phyloP scores from a whole-genome alignment of 1,140 invertebrate genomes.

The Drosophila truncata region DNA sequence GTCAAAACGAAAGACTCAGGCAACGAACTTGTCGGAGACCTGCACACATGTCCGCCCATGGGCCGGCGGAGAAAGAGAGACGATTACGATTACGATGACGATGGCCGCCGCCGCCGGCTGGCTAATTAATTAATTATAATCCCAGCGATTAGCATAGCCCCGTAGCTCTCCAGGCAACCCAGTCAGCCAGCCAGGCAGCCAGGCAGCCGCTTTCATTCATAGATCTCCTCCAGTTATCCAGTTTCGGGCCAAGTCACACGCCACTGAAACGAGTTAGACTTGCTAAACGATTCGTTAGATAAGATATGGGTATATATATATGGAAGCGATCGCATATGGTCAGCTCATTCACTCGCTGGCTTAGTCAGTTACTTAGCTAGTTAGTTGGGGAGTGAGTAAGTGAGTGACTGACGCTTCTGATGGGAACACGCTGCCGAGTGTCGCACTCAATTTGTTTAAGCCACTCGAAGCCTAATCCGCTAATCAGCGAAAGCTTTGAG shows the following conservation, averaged over 20 bases:
- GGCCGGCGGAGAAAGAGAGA: neutral
- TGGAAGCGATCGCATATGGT: conserved; percentile 34
- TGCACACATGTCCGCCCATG: conserved; percentile 25
- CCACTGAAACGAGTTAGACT: conserved; percentile 72
- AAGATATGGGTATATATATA: conserved; percentile 55
- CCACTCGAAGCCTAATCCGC: conserved; percentile 17
- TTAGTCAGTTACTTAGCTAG: conserved; percentile 18
- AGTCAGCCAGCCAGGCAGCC: conserved; percentile 1
- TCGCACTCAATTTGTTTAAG: conserved; percentile 79
- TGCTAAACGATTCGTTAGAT: conserved; percentile 82
- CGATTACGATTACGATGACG: conserved; percentile 1
- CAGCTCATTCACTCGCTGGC: conserved; percentile 33
- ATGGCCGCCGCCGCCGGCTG: conserved; percentile 32
- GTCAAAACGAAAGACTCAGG: conserved; percentile 76
- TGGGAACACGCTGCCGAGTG: conserved; percentile 70
- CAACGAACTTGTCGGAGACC: conserved; percentile 62
- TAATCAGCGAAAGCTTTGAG: conserved; percentile 19
- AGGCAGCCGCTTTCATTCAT: conserved; percentile 72
- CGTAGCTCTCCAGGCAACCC: conserved; percentile 37
- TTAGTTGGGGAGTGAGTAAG: conserved; percentile 23
- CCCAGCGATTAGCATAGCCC: conserved; percentile 70
- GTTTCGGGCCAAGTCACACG: conserved; percentile 46
- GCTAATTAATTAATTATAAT: conserved; percentile 81
- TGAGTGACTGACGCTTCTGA: conserved; percentile 37
- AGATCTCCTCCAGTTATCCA: conserved; percentile 50